Evolutionary conservation across 2,888 invertebrate genomes (phyloP).

Genomic region (Noctua pronuba): DNA sequence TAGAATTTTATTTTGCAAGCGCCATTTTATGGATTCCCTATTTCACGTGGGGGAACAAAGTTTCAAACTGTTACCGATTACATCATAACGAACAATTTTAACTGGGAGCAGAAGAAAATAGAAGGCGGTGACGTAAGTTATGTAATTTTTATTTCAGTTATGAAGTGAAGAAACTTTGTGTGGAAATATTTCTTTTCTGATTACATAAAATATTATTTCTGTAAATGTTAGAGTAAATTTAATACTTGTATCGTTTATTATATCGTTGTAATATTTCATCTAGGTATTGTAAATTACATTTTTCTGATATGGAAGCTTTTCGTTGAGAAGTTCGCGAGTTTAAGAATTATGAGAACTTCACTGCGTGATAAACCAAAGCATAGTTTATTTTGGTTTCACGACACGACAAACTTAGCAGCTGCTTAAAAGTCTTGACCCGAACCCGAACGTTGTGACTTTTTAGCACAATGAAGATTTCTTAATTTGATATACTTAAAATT

Average conservation of each 20-base stretch:
- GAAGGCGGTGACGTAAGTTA: slow-evolving; percentile 7
- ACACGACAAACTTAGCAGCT: too few relatives aligned
- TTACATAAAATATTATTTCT: background rate
- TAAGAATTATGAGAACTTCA: background rate
- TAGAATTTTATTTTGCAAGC: slow-evolving; percentile 25
- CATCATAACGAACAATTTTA: slow-evolving; percentile 28
- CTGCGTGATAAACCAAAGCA: background rate
- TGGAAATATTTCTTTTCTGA: background rate
- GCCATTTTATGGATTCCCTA: slow-evolving; percentile 6
- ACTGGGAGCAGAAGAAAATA: background rate
- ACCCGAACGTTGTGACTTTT: too few relatives aligned
- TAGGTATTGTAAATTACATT: background rate
- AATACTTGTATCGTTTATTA: background rate
- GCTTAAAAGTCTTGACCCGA: too few relatives aligned
- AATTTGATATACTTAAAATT: background rate
- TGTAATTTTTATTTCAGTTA: background rate
- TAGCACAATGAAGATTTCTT: too few relatives aligned
- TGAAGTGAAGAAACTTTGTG: background rate
- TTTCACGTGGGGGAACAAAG: slow-evolving; percentile 27
- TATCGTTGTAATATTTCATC: too few relatives aligned
- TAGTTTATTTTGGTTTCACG: too few relatives aligned
- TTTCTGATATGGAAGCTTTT: background rate
- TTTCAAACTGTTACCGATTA: slow-evolving; percentile 22
- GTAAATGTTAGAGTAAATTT: background rate
- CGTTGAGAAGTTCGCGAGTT: background rate